phyloP scores from a whole-genome alignment of 2,797 vertebrate species.

The Sciurus carolinensis region DNA sequence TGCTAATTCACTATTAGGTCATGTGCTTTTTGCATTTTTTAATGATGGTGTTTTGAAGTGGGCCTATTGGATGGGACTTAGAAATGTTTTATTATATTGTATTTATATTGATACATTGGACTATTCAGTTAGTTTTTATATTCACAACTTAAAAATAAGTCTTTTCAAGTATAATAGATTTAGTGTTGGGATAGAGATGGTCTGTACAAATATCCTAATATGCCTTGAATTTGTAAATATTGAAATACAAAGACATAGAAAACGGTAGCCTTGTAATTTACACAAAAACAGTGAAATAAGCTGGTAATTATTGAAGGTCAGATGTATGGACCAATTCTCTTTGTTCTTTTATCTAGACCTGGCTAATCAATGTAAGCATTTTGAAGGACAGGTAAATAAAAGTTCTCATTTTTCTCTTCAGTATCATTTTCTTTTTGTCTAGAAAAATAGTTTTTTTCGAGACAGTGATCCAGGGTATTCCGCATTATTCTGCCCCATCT shows the following conservation, averaged over 20 bases:
- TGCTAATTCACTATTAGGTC: neutral
- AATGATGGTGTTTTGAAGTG: constrained; percentile 21
- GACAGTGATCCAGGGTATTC: neutral
- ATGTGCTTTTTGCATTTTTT: constrained; percentile 27
- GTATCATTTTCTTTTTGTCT: neutral
- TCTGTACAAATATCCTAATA: neutral
- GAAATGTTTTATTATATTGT: constrained; percentile 18
- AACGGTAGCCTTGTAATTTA: constrained; percentile 1
- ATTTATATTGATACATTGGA: constrained; percentile 18
- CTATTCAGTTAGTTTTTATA: neutral
- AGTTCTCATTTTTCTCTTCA: constrained; percentile 18
- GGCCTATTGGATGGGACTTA: neutral
- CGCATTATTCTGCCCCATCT: neutral
- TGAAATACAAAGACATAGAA: constrained; percentile 37
- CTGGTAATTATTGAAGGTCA: neutral
- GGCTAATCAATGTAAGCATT: neutral
- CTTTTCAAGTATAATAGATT: constrained; percentile 13
- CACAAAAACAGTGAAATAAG: neutral
- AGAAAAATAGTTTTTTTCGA: neutral
- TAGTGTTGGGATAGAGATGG: neutral
- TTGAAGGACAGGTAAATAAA: neutral
- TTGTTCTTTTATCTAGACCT: neutral
- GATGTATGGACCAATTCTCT: neutral
- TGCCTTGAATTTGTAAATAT: constrained; percentile 19
- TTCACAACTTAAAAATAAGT: neutral